phyloP scores from a whole-genome alignment of 53 echinoderm and acorn worm species.

The Patiria pectinifera region DNA sequence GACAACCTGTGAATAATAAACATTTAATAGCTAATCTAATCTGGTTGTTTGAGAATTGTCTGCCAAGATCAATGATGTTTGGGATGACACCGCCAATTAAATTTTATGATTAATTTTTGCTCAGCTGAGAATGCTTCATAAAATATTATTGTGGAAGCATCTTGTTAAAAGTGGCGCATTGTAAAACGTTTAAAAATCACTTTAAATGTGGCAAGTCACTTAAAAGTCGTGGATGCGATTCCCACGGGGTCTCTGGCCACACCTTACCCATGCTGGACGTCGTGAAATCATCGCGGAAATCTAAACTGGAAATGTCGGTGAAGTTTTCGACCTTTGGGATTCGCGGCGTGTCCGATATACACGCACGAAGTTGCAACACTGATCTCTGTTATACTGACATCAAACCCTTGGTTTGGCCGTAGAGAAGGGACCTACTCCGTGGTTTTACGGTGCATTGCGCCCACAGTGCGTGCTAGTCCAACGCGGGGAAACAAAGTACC shows the following conservation, averaged over 20 bases:
- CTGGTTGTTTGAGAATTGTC: neutral
- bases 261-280: neutral
- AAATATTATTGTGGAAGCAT: conserved; percentile 33
- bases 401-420: neutral
- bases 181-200: conserved; percentile 51
- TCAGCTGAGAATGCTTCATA: conserved; percentile 24
- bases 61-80: neutral
- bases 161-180: conserved; percentile 10
- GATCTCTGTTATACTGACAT: too few species aligned
- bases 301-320: neutral
- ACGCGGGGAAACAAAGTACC: neutral
- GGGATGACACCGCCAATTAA: neutral
- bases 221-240: neutral
- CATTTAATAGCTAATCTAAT: neutral
- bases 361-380: neutral
- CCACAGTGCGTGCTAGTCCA: neutral
- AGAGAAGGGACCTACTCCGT: too few species aligned
- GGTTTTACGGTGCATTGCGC: neutral
- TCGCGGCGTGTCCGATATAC: neutral
- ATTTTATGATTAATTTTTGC: neutral
- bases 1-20: neutral
- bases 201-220: conserved; percentile 18
- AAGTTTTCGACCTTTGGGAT: neutral
- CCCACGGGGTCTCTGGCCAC: neutral
- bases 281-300: neutral